Evolutionary conservation across 37 sponge, comb jelly and placozoan genomes (phyloP), one percentile per base, ranked within the genome.

Genomic region (Halisarca cf. caerulea): DNA sequence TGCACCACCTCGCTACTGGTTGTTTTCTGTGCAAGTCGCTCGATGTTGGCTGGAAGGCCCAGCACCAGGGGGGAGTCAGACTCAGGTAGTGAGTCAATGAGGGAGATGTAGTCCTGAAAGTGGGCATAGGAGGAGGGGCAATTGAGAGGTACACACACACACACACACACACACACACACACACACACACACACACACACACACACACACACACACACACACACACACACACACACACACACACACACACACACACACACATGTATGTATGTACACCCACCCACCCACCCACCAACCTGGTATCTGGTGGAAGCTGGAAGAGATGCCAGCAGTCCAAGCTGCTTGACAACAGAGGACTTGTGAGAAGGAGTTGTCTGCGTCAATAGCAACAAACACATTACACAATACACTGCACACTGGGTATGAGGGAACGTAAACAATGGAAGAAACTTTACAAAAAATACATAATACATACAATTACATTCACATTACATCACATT

Each of bases 41-140:
- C 97, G 24, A 99, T 93, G 85, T 99, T 99, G 37, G 88, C 79
- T 0, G 97, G 97, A 0, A 99, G 85, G 33, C 97, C 96, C 75
- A 99, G 92, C 80, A 93, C 83, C 23, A 89, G 58, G 7, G 97
- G 97, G 3, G 58, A 58, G 54, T 99, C 97, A 25, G 64, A 72
- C 68, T 94, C 95, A 1, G 99, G 96, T 28, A 99, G 92, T 21
- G 88, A 82, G 40, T 82, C 34, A 53, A 99, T 90, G 59, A 91
- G 68, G 15, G 84, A 57, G 25, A 79, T 44, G 85, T 84, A 99
- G 78, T 99, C 98, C 87, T 96, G 88, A 0, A 57, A 58, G 59
- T 55, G 14, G 2, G 9, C 79, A 2, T n/a, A n/a, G n/a, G n/a
- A n/a, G n/a, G n/a, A 70, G n/a, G n/a, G n/a, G n/a, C n/a, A n/a